Evolutionary conservation across 2,888 invertebrate species (phyloP).

Genomic region (Lepidocyrtinus sp.): DNA sequence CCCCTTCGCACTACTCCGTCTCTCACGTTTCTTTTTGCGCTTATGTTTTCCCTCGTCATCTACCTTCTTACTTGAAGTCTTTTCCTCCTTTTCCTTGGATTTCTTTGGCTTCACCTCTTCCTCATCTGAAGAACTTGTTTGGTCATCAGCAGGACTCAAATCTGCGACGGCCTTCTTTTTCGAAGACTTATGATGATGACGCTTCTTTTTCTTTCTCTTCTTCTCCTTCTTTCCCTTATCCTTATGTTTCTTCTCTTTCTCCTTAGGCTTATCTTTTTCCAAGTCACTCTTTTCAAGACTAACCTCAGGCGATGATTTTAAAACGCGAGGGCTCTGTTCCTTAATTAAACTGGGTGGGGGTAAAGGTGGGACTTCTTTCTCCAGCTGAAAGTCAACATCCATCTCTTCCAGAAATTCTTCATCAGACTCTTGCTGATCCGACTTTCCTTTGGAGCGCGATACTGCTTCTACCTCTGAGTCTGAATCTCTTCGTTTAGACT

Average conservation of each 20-base stretch:
- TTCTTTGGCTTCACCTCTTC: slow-evolving; percentile 64
- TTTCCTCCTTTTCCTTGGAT: slow-evolving; percentile 45
- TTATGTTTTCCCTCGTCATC: slow-evolving; percentile 43
- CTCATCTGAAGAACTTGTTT: slow-evolving; percentile 40
- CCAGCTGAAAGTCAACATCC: slow-evolving; percentile 62
- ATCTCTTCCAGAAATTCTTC: slow-evolving; percentile 58
- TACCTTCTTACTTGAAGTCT: slow-evolving; percentile 46
- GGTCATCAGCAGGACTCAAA: slow-evolving; percentile 69
- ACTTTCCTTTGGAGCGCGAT: no score
- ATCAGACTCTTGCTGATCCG: slow-evolving; percentile 42
- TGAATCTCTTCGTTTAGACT: slow-evolving; percentile 71
- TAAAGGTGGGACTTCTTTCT: slow-evolving; percentile 51
- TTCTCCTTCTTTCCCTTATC: slow-evolving; percentile 55
- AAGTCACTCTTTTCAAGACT: slow-evolving; percentile 22
- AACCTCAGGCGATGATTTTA: slow-evolving; percentile 2
- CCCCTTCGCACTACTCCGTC: slow-evolving; percentile 26
- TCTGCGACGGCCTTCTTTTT: slow-evolving; percentile 40
- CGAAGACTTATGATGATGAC: slow-evolving; percentile 32
- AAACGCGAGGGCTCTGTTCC: background rate
- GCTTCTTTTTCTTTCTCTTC: slow-evolving; percentile 57
- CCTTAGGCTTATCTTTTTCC: slow-evolving; percentile 39
- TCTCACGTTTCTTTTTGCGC: slow-evolving; percentile 38
- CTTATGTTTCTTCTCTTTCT: slow-evolving; percentile 58
- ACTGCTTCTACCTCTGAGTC: slow-evolving; percentile 27
- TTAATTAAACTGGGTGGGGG: background rate